phyloP scores from a whole-genome alignment of 2,113 vertebrate species.

The Eleginops maclovinus region DNA sequence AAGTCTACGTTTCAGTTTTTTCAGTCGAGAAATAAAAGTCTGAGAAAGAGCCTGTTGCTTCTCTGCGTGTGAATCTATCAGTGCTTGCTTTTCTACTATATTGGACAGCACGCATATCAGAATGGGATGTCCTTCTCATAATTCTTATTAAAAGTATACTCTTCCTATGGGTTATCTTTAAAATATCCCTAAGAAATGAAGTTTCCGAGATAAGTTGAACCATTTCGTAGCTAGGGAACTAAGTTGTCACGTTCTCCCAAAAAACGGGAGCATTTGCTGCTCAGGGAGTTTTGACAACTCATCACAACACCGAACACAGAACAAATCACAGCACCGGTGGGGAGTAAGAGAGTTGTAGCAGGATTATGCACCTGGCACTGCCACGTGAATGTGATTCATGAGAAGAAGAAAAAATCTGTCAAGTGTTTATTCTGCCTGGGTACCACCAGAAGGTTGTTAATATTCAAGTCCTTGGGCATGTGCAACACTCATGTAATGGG shows the following conservation, averaged over 20 bases:
- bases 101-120: no score
- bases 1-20: no score
- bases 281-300: conserved; percentile 55
- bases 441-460: conserved; percentile 70
- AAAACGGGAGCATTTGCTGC: conserved; percentile 41
- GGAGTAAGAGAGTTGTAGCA: conserved; percentile 55
- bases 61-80: no score
- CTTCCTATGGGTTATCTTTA: not conserved
- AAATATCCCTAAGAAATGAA: conserved; percentile 4
- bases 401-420: conserved; percentile 35
- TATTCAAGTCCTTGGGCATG: conserved; percentile 71
- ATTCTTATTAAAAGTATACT: rapidly evolving
- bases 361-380: conserved; percentile 75
- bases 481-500: conserved; percentile 64
- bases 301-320: conserved; percentile 45
- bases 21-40: no score
- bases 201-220: conserved; percentile 29
- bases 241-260: conserved; percentile 3
- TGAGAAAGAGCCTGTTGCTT: no score
- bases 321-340: conserved; percentile 55
- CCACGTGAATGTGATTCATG: conserved; percentile 66
- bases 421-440: conserved; percentile 66
- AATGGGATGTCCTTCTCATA: not conserved
- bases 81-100: no score
- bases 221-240: conserved; percentile 31